Conservation (phyloP, 2,113 vertebrate genomes). For the Tetrao urogallus region DNA sequence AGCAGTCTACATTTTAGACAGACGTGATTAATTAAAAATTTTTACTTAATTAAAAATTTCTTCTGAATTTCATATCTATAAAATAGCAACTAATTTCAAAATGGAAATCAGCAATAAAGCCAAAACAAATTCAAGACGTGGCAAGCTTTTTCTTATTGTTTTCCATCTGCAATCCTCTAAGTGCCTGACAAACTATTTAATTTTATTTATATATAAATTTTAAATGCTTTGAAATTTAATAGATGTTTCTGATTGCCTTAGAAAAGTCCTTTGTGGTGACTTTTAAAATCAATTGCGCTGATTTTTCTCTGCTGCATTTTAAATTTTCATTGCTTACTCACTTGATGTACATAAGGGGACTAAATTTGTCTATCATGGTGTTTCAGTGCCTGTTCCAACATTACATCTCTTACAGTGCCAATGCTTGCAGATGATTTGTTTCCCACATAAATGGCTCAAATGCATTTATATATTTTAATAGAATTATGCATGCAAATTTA, state of each 20-base stretch:
- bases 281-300: not conserved
- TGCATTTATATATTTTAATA: not conserved
- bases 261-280: not conserved
- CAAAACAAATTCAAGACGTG: not conserved
- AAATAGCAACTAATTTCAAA: not conserved
- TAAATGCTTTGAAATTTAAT: not conserved
- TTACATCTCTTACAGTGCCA: not conserved
- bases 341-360: not conserved
- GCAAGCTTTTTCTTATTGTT: not conserved
- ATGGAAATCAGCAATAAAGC: not conserved
- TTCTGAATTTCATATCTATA: not conserved
- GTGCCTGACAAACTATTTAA: not conserved
- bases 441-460: not conserved
- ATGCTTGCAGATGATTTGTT: not conserved
- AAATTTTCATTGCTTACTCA: not conserved
- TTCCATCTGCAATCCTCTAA: not conserved
- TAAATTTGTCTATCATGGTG: not conserved
- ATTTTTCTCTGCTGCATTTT: not conserved
- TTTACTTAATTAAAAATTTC: not conserved
- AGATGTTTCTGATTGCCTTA: not conserved
- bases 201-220: too few species aligned
- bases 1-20: not conserved
- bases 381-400: not conserved
- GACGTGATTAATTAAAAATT: not conserved
- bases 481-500: not conserved